Evolutionary conservation across 2,797 vertebrate genomes (phyloP), one percentile per base, ranked within the genome.

Genomic region (Mallotus villosus): DNA sequence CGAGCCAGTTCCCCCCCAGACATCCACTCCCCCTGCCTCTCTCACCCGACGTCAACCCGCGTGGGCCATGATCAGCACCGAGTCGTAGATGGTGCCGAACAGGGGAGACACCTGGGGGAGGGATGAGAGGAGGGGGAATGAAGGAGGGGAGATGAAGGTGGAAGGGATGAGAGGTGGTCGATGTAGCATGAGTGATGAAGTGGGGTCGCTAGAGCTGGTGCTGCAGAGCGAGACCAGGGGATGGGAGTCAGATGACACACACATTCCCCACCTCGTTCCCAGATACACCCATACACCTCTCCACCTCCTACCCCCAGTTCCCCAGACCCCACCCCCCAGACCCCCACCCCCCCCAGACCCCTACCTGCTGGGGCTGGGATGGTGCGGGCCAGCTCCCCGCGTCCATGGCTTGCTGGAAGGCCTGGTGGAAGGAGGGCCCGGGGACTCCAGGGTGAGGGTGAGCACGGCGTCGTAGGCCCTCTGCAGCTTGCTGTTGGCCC

Each of bases 401-500:
- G n/a, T 90, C 88, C 87, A 94, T 74, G 1, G 92, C 92, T 17
- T 91, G 85, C 17, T 80, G 77, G 74, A 92, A 94, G 74, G 92
- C 91, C 59, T 94, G 87, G 16, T 91, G 90, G 74, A 95, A 95
- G 0, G 92, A 92, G 55, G 51, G 24, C 3, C 63, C 22, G 86
- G 86, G 1, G 94, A 94, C 68, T 94, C 86, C 5, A 93, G 74
- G 34, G 94, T 95, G 77, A 95, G 68, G 2, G 94, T 95, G 51
- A 95, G 84, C 74, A 94, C 86, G 0, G 93, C 89, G 14, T 95
- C 93, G 29, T 94, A 95, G 67, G 94, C 94, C 16, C 80, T 81
- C 64, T 85, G 77, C 37, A 95, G 89, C 72, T 94, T 94, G 70
- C 83, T 77, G 83, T 89, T 94, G 72, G 68, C 79, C 60, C 71